phyloP scores from a whole-genome alignment of 2,888 invertebrate species.

The Phengaris arion region DNA sequence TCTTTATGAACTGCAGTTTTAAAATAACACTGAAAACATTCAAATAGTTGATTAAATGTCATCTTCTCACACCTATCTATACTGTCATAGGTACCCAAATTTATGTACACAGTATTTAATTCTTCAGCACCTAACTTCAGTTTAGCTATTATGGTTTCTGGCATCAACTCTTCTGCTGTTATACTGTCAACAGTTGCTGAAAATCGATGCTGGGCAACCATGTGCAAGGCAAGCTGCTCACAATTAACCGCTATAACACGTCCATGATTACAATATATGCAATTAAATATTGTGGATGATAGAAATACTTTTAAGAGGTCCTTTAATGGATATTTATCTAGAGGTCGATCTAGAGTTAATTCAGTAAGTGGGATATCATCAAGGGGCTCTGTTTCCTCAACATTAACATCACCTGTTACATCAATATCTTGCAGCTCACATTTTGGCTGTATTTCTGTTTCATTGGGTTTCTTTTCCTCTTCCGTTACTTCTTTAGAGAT shows the following conservation, averaged over 20 bases:
- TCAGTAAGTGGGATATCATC: conserved; percentile 84
- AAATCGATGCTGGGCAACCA: conserved; percentile 89
- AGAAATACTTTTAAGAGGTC: conserved; percentile 87
- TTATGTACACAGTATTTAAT: conserved; percentile 83
- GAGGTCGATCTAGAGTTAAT: conserved; percentile 84
- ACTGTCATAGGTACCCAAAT: conserved; percentile 85
- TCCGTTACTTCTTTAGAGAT: conserved; percentile 38
- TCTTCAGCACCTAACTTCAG: conserved; percentile 81
- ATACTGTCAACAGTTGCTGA: conserved; percentile 88
- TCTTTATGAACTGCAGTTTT: conserved; percentile 89
- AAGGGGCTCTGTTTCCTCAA: conserved; percentile 55
- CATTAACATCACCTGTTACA: conserved; percentile 51
- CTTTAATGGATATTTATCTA: conserved; percentile 86
- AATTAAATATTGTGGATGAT: conserved; percentile 82
- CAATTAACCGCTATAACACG: conserved; percentile 91
- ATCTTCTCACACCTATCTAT: conserved; percentile 76
- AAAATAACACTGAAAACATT: conserved; percentile 92
- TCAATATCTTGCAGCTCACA: conserved; percentile 56
- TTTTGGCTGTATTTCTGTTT: conserved; percentile 56
- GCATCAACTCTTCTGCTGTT: conserved; percentile 85
- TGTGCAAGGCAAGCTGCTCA: conserved; percentile 87
- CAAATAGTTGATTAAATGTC: conserved; percentile 85
- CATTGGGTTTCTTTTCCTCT: conserved; percentile 48
- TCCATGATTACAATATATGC: conserved; percentile 93
- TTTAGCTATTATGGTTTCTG: conserved; percentile 84